Base-by-base conservation (phyloP, 2,888 invertebrate genomes). In the Bibio marci region DNA sequence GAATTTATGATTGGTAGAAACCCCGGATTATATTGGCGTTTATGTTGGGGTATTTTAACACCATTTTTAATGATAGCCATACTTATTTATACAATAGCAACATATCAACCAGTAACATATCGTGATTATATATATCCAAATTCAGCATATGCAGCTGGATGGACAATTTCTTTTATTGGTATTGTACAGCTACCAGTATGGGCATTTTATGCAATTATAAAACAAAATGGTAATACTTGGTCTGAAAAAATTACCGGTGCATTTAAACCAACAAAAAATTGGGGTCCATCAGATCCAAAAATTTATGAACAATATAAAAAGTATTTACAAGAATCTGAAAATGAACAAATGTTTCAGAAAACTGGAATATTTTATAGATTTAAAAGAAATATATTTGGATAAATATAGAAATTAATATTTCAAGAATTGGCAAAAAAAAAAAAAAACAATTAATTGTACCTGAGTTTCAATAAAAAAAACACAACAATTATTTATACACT, bases 1-100 rank as follows among this genome's bases (percentile, higher is more conserved):
- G 81, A 86, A 55, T 87, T 77, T 54, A 87, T 87, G 87, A 58
- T 81, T 48, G 73, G 75, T 15, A 66, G 65, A 25, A 72, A 72
- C 55, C 70, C 76, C 1, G 67, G 76, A 2, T 49, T 72, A 28
- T 87, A 83, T 54, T 87, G 86, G 86, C 69, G 82, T 43, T 47
- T 79, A 30, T 83, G 82, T 47, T 88, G 87, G 87, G 70, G 71
- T 1, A 35, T 81, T 8, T 56, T 83, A 33, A 80, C 80, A 2
- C 87, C 87, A 0, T 49, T 69, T 1, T 64, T 80, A 42, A 74
- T 86, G 67, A 61, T 73, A 4, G 52, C 69, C 1, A 81, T 86
- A 37, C 69, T 85, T 48, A 50, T 80, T 8, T 85, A 82, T 53
- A 80, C 80, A 5, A 58, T 81, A 26, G 54, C 63, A 1, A 70